Conservation (phyloP, 30 jellyfish, hydroid and myxozoan genomes). For the Nemopilema nomurai region DNA sequence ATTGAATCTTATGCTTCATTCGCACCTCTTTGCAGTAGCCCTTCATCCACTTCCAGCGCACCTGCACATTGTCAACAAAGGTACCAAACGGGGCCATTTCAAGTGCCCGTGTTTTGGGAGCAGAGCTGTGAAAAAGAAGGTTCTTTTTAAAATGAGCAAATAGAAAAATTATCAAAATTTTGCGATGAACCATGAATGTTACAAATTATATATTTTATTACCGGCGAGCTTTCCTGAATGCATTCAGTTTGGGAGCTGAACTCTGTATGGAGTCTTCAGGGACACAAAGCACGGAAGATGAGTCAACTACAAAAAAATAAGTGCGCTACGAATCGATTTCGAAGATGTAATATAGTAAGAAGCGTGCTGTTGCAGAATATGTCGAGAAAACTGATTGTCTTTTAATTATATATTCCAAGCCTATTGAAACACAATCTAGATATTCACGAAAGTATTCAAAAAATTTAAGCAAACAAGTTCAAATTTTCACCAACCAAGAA, state of each 20-base stretch:
- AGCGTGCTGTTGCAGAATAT: background rate
- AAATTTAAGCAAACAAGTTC: background rate
- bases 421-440: background rate
- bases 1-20: background rate
- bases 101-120: background rate
- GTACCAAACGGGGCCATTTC: background rate
- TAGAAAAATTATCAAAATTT: background rate
- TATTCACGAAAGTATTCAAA: background rate
- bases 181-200: background rate
- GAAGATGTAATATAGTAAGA: background rate
- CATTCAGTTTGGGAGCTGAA: background rate
- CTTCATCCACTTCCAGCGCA: background rate
- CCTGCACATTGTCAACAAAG: background rate
- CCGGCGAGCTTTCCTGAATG: background rate
- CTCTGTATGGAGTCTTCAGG: background rate
- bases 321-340: background rate
- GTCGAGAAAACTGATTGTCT: background rate
- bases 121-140: background rate
- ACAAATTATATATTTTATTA: too few relatives aligned
- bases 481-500: background rate
- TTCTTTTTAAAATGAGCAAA: too few relatives aligned
- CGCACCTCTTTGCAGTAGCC: background rate
- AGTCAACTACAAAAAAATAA: background rate
- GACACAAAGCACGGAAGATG: background rate
- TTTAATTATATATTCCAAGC: background rate